Evolutionary conservation across 2,113 vertebrate genomes (phyloP), one percentile per base, ranked within the genome.

Genomic region (Leucopsar rothschildi): DNA sequence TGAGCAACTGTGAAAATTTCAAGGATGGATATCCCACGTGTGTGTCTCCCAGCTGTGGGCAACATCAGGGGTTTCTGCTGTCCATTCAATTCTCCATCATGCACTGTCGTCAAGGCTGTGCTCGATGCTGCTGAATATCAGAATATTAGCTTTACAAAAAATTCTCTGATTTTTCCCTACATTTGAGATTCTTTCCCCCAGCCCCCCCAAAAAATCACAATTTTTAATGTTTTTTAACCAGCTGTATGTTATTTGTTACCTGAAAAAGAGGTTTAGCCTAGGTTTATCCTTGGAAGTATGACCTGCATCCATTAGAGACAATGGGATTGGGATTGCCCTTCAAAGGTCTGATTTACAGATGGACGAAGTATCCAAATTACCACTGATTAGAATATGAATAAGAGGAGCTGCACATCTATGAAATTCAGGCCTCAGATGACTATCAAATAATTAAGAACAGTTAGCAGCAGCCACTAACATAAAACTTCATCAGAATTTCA

Each of bases 381-480:
- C 53, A 75, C 28, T 86, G 77, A 92, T 95, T 96, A 93, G 69
- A 94, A 84, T 2, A 81, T 69, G 72, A 95, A 84, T 86, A 90
- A 86, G 83, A 93, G 52, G 69, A 94, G 65, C 56, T 68, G 60
- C 56, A 84, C 92, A 45, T 92, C 83, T 95, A 55, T 94, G 91
- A 95, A 95, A 92, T 90, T 91, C 92, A 95, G 68, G 59, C 88
- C 76, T 94, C 88, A 97, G 96, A 96, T 97, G 69, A 45, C 73
- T 97, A 97, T 96, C 96, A 96, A 90, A 95, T 97, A 96, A 97
- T 95, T 96, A 96, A 92, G 88, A 96, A 86, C 94, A 96, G 93
- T 96, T 94, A 96, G 94, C 88, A 83, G 79, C 81, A 76, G 84
- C 82, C 19, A 1, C n/a, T 94, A 94, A 81, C 85, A 86, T 82